Evolutionary conservation across 2,797 vertebrate genomes (phyloP), one percentile per base, ranked within the genome.

Genomic region (Falco concolor): DNA sequence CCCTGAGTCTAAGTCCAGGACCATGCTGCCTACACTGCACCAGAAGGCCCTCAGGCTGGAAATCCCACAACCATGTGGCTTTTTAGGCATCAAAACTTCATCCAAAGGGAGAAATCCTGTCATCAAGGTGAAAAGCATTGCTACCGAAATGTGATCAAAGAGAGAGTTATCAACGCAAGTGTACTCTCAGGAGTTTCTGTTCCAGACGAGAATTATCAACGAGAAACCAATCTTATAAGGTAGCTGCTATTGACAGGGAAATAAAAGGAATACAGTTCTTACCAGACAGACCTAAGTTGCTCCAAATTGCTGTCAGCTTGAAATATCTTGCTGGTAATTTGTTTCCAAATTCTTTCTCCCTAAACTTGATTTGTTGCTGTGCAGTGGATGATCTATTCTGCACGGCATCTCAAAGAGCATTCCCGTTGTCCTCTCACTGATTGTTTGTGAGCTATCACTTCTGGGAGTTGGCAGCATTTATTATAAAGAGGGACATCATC

Each of bases 71-170:
- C 28, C 40, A 50, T 0, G 1, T 60, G 74, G 74, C 64, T 89
- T 93, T 90, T 96, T 56, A 87, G 90, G 42, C 88, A 90, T 56
- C 7, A 25, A 96, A 95, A 82, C 89, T 75, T 85, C 86, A 85
- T 97, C 64, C 87, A 72, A 89, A 95, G 76, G 89, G 56, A 95
- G 87, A 74, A 81, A 95, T 54, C 73, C 79, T 89, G 77, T 94
- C 45, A 7, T 80, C 74, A 77, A 89, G 93, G 96, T 97, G 96
- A 97, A 97, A 97, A 96, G 96, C 95, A 96, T 84, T 90, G 84
- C 95, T 95, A 84, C 65, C 14, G 19, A 97, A 97, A 96, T 96
- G 95, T 94, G 79, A 97, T 96, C 91, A 92, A 91, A 93, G 79
- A 91, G 65, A 87, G 50, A 87, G 95, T 97, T 96, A 97, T 97